Base-by-base conservation (phyloP, 2,888 invertebrate genomes). In the Sinohyriopsis cumingii region DNA sequence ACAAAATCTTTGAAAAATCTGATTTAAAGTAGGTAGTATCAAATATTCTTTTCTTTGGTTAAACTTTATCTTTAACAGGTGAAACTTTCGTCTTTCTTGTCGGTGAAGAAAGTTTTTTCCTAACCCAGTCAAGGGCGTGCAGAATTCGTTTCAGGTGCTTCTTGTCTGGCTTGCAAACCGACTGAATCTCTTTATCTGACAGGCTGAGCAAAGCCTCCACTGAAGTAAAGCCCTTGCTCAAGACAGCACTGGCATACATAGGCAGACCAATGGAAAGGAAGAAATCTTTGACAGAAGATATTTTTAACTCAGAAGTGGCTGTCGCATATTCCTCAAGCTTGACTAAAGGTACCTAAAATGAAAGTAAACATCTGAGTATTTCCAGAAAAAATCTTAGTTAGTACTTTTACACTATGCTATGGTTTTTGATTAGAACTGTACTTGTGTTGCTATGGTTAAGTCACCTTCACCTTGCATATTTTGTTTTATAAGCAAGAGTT, bases 211-310 rank as follows among this genome's bases (percentile, higher is more conserved):
- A 68, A 53, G 82, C 78, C 57, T 87, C 86, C 45, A 88, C 78
- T 12, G 85, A 81, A 25, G 72, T 72, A 55, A 76, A 77, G 12
- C 82, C 82, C 57, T 77, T 79, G 19, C 73, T 65, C 54, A 73
- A 63, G 63, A 86, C 78, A 25, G 76, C 72, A 9, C 78, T 75
- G 20, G 78, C 79, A 78, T 90, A 90, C 89, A 89, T 90, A 15
- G 90, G 89, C 65, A 90, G 82, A 54, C 90, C 90, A 55, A 89
- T 84, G 54, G 89, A 89, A 33, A 82, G 82, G 55, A 90, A 85
- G 83, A 89, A 89, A 62, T 86, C 85, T n/a, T 82, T 79, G 15
- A 90, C 75, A 53, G 86, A 86, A 18, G 84, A 80, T 62, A 88
- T 87, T 79, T 88, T 87, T 33, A 88, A 82, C 78, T 89, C 89